Evolutionary conservation across 2,797 vertebrate genomes (phyloP).

Genomic region (Sternotherus odoratus): DNA sequence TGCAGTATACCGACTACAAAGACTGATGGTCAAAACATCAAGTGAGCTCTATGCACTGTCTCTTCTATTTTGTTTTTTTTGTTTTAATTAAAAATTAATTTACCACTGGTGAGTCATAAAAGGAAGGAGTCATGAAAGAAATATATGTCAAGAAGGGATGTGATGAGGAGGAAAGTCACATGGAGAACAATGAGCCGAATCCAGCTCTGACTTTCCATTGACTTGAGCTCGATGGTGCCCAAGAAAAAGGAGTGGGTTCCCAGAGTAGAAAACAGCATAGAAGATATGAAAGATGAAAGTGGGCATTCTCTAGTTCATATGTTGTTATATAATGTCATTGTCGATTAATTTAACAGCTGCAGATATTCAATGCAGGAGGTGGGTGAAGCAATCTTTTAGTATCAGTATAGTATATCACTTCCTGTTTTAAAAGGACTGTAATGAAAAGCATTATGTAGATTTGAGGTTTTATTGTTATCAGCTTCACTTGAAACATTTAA

Average conservation of each 20-base stretch:
- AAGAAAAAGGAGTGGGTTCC: not conserved
- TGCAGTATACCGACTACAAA: not conserved
- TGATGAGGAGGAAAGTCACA: not conserved
- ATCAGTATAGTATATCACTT: not conserved
- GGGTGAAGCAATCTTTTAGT: not conserved
- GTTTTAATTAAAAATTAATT: not conserved
- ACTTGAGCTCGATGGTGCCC: not conserved
- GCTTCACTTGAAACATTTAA: not conserved
- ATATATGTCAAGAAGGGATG: not conserved
- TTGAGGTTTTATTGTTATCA: not conserved
- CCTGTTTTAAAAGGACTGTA: not conserved
- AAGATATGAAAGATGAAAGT: not conserved
- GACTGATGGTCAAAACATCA: not conserved
- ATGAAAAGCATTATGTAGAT: not conserved
- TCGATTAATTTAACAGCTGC: not conserved
- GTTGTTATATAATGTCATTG: not conserved
- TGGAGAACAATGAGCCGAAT: not conserved
- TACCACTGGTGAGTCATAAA: not conserved
- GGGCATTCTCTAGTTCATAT: not conserved
- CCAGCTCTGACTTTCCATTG: not conserved
- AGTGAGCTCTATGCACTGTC: not conserved
- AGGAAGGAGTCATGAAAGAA: not conserved
- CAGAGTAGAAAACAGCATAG: not conserved
- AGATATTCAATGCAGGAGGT: not conserved
- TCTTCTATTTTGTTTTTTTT: not conserved